These are phyloP conservation scores for Sminthurinus aureus DNA, from an alignment of 2,888 invertebrate genomes.

Conservation along the genomic window DNA sequence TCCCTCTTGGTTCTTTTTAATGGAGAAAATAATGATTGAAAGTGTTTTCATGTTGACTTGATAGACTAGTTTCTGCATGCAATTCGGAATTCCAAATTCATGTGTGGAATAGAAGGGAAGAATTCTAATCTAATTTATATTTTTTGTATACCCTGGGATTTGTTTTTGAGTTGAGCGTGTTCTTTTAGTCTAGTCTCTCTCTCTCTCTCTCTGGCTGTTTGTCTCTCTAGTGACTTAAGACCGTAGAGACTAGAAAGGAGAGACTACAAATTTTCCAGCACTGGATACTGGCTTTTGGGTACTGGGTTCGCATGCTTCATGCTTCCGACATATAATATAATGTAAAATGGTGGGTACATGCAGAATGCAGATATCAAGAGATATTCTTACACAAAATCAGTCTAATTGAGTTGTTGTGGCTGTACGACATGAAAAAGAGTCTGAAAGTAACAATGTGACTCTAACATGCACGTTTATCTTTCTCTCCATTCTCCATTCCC, in stretches of 20 bases:
- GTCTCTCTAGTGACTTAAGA: neutral
- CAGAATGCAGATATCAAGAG: conserved; percentile 27
- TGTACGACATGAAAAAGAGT: conserved; percentile 50
- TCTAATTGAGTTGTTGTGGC: conserved; percentile 55
- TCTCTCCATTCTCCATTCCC: conserved; percentile 1
- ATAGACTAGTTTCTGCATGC: conserved; percentile 1
- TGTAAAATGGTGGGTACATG: too few species aligned
- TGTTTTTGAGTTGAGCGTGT: neutral
- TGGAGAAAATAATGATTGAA: conserved; percentile 26
- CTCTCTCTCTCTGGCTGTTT: neutral
- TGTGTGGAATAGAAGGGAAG: neutral
- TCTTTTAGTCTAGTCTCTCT: too few species aligned
- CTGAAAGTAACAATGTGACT: conserved; percentile 35
- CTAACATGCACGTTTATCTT: conserved; percentile 33
- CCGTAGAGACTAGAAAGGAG: neutral
- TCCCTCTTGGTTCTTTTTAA: neutral
- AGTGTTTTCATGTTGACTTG: conserved; percentile 29
- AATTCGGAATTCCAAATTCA: too few species aligned
- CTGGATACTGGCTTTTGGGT: too few species aligned
- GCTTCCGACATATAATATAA: too few species aligned
- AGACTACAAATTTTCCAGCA: neutral
- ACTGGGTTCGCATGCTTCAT: neutral
- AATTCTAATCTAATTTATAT: conserved; percentile 23
- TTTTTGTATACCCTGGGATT: conserved; percentile 1
- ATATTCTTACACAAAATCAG: conserved; percentile 46